Evolutionary conservation across 2,113 vertebrate genomes (phyloP), one percentile per base, ranked within the genome.

Genomic region (Rafetus swinhoei): DNA sequence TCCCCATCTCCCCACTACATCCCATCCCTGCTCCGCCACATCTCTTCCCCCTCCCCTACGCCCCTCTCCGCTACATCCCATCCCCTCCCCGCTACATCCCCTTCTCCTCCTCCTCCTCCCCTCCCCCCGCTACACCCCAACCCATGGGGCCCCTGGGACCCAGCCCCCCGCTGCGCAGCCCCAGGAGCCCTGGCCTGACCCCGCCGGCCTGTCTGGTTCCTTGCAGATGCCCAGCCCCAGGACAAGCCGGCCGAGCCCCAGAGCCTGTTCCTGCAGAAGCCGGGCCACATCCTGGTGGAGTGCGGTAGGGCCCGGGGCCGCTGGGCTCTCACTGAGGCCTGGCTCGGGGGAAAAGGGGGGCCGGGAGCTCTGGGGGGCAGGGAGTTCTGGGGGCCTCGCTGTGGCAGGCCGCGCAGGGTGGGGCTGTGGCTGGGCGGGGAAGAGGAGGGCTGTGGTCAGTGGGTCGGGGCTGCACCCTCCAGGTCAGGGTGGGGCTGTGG

Each of bases 251-350:
- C 98, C 1, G 98, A 98, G 94, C 94, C 95, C 54, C 95, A 94
- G 0, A 98, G 99, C 2, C 65, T 99, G 39, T 99, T 99, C 85
- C 95, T 98, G 84, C 59, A 97, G 96, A 98, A 92, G 92, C 99
- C 99, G 0, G 97, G 98, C 81, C 98, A 96, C 7, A 77, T 93
- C 60, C 95, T 97, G 0, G 98, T 97, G 84, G 97, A 95, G 60
- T 97, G 98, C 91, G 99, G 99, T 98, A 80, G 29, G 52, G 32
- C 22, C 2, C 1, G 52, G 52, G 4, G 35, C 11, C 15, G 35
- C 22, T 24, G 7, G 39, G 45, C 22, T 45, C 22, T 18, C 4
- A 4, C 16, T 72, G 7, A 21, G 2, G 11, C 39, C 39, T 45
- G 39, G 39, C 39, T 45, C 5, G 39, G 39, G 39, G 39, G 39